Evolutionary conservation across 2,888 invertebrate genomes (phyloP), one percentile per base, ranked within the genome.

Genomic region (Apamea monoglypha): DNA sequence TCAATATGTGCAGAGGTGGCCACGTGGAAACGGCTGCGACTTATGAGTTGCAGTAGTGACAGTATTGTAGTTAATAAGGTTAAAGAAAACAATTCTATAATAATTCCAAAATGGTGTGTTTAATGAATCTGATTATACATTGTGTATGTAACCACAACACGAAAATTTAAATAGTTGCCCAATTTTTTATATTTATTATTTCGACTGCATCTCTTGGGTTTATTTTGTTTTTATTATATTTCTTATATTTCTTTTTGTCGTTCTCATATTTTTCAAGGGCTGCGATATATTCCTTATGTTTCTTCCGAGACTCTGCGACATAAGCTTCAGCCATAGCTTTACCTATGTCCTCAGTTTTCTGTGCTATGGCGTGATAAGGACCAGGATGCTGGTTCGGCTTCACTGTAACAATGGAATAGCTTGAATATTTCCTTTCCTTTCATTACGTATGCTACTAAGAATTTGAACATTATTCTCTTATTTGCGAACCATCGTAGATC

Each of bases 181-280:
- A 81, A 66, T 76, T 59, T 59, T 82, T 75, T 0, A 82, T 2
- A 14, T 76, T n/a, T 10, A 82, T 40, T n/a, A 82, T 16, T 69
- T 68, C 32, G 32, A 81, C 64, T 6, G 5, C 8, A 40, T 32
- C 1, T 16, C n/a, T 64, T 36, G 47, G 50, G 4, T 16, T 25
- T 21, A 53, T 8, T 18, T 61, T 14, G 16, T 47, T 70, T 50
- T 50, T 25, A 32, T 32, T 63, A 14, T 56, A 29, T 56, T 64
- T 59, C 1, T 32, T 64, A 14, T 64, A 32, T 56, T 64, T 59
- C 1, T n/a, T 47, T 16, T 25, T 50, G 36, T 56, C 47, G 2
- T 14, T 25, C n/a, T 53, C 40, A 50, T 69, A 71, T 67, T 59
- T 75, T 76, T 69, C 21, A 21, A 36, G 64, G 12, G 69, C 69